These are phyloP conservation scores for Apoda limacodes DNA, from an alignment of 2,888 invertebrate genomes.

Conservation along the genomic window DNA sequence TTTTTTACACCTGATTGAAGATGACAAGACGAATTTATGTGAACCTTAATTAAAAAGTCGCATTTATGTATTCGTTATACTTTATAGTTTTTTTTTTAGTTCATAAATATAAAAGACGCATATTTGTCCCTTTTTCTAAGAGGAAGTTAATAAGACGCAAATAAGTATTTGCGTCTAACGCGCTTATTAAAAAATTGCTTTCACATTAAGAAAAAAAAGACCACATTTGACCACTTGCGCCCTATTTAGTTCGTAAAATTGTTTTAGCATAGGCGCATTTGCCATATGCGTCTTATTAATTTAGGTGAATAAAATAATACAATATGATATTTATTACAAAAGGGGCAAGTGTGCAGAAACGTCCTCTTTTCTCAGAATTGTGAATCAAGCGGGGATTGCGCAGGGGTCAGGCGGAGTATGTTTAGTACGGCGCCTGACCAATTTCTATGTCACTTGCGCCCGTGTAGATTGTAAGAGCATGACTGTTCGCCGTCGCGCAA, in stretches of 20 bases:
- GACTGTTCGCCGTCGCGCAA: neutral
- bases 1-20: too few species aligned
- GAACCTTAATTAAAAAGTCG: too few species aligned
- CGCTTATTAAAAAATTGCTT: conserved; percentile 1
- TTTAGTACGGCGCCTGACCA: neutral
- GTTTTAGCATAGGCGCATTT: conserved; percentile 3
- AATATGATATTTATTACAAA: conserved; percentile 2
- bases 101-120: too few species aligned
- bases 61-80: too few species aligned
- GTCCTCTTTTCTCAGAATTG: conserved; percentile 5
- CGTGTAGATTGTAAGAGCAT: neutral
- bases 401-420: conserved; percentile 4
- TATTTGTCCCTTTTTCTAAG: too few species aligned
- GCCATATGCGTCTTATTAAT: conserved; percentile 2
- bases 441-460: neutral
- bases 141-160: too few species aligned
- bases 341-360: conserved; percentile 5
- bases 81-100: too few species aligned
- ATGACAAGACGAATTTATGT: too few species aligned
- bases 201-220: conserved; percentile 2
- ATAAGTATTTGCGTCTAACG: conserved; percentile 2
- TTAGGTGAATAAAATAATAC: conserved; percentile 1
- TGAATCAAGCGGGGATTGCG: conserved; percentile 4
- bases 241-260: conserved; percentile 2
- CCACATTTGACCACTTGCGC: conserved; percentile 2